phyloP scores from a whole-genome alignment of 2,888 invertebrate species.

The Arenicola marina region DNA sequence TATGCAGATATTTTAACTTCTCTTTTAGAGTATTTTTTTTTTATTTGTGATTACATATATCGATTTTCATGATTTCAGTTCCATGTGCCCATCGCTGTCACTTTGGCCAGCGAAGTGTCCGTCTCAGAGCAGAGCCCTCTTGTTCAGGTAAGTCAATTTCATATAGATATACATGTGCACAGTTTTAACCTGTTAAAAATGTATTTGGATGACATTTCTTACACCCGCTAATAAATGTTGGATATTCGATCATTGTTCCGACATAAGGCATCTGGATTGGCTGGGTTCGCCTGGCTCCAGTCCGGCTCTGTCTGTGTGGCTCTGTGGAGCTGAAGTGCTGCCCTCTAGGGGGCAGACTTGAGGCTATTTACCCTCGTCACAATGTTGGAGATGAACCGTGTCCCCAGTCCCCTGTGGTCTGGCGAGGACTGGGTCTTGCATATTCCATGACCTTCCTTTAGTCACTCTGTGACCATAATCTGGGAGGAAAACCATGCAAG shows the following conservation, averaged over 20 bases:
- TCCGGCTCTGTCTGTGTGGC: conserved; percentile 21
- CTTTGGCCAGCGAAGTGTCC: conserved; percentile 77
- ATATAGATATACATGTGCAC: too few relatives aligned
- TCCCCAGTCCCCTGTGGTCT: conserved; percentile 29
- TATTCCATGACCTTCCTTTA: conserved; percentile 47
- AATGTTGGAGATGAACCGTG: conserved; percentile 43
- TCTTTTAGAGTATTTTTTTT: too few relatives aligned
- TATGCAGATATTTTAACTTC: too few relatives aligned
- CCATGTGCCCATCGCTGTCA: conserved; percentile 82
- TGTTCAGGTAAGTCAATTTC: conserved; percentile 65
- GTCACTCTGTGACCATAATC: too few relatives aligned
- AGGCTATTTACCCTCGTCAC: conserved; percentile 46
- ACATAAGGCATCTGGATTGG: too few relatives aligned
- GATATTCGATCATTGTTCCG: neutral
- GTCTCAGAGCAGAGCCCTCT: conserved; percentile 76
- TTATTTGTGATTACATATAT: neutral
- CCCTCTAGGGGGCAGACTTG: conserved; percentile 34
- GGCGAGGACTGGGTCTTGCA: conserved; percentile 26
- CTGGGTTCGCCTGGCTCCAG: too few relatives aligned
- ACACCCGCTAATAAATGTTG: too few relatives aligned
- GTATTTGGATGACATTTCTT: too few relatives aligned
- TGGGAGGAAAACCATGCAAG: conserved; percentile 47
- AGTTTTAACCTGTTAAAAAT: too few relatives aligned
- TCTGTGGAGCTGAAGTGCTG: conserved; percentile 22
- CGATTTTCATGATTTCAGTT: conserved; percentile 61